These are phyloP conservation scores for Villa cingulata DNA, from an alignment of 2,888 invertebrate genomes.

Conservation along the genomic window DNA sequence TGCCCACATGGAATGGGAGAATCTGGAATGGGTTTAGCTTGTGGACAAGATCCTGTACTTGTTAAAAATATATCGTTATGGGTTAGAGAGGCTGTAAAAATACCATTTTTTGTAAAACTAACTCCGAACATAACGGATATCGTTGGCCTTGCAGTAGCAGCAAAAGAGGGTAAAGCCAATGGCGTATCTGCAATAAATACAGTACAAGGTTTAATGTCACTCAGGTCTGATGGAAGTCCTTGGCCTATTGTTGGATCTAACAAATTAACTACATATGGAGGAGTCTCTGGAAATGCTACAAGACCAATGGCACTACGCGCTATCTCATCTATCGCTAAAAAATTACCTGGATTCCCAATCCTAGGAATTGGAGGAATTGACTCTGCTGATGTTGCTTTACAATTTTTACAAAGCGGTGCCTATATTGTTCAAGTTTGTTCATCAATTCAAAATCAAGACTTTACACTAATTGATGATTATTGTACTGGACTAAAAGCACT, in stretches of 20 bases:
- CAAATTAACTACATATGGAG: conserved; percentile 84
- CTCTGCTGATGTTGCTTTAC: conserved; percentile 88
- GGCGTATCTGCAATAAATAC: conserved; percentile 98
- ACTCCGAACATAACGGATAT: conserved; percentile 97
- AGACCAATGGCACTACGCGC: conserved; percentile 87
- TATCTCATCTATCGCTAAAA: conserved; percentile 74
- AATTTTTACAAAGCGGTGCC: conserved; percentile 89
- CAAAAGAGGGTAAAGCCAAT: conserved; percentile 77
- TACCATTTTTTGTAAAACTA: conserved; percentile 94
- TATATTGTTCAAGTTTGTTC: conserved; percentile 89
- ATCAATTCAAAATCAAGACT: conserved; percentile 97
- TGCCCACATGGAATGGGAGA: conserved; percentile 99
- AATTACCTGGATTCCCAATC: conserved; percentile 78
- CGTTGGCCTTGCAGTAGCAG: conserved; percentile 75
- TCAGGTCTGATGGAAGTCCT: conserved; percentile 64
- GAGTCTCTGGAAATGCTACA: conserved; percentile 87
- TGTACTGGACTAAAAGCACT: conserved; percentile 75
- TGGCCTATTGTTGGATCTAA: conserved; percentile 82
- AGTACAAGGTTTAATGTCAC: conserved; percentile 84
- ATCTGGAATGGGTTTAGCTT: conserved; percentile 95
- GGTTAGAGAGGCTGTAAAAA: conserved; percentile 73
- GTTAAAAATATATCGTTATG: conserved; percentile 82
- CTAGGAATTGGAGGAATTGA: conserved; percentile 96
- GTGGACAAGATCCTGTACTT: conserved; percentile 85
- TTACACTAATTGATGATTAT: conserved; percentile 92